These are phyloP conservation scores for Conopomorpha cramerella DNA, from an alignment of 1,140 invertebrate species.

Conservation along the genomic window DNA sequence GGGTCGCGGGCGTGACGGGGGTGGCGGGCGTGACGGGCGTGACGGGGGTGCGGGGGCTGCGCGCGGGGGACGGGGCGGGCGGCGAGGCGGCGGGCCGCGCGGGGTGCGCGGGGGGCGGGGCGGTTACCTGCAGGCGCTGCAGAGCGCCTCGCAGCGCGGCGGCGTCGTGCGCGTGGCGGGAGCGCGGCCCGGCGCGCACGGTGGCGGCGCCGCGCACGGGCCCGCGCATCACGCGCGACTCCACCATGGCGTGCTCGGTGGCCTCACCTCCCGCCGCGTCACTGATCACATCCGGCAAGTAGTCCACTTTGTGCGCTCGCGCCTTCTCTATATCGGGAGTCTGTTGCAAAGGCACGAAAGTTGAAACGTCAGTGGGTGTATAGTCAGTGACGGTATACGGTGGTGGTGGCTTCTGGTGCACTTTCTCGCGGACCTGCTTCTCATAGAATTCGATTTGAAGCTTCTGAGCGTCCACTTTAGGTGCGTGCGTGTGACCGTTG, in stretches of 20 bases:
- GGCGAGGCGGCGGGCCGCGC: constrained; percentile 16
- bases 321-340: constrained; percentile 56
- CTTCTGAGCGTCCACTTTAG: constrained; percentile 42
- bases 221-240: neutral
- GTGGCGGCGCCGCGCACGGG: constrained; percentile 58
- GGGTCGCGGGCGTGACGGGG: too few species aligned
- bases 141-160: constrained; percentile 55
- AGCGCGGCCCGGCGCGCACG: constrained; percentile 51
- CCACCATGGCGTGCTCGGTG: constrained; percentile 8
- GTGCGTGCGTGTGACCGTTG: constrained; percentile 7
- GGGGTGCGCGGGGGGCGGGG: constrained; percentile 6
- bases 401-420: constrained; percentile 14
- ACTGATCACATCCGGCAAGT: constrained; percentile 51
- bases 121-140: constrained; percentile 17
- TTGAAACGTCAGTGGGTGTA: constrained; percentile 35
- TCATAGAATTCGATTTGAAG: constrained; percentile 59
- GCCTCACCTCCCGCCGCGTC: constrained; percentile 21
- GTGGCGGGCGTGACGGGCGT: too few species aligned
- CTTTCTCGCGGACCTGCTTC: constrained; percentile 33
- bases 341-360: constrained; percentile 50
- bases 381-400: constrained; percentile 47
- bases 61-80: constrained; percentile 10
- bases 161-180: constrained; percentile 30
- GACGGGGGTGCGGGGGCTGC: constrained; percentile 4
- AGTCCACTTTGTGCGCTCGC: constrained; percentile 47